Evolutionary conservation across 2,888 invertebrate species (phyloP), one percentile per base, ranked within the genome.

Genomic region (Mechanitis messenoides): DNA sequence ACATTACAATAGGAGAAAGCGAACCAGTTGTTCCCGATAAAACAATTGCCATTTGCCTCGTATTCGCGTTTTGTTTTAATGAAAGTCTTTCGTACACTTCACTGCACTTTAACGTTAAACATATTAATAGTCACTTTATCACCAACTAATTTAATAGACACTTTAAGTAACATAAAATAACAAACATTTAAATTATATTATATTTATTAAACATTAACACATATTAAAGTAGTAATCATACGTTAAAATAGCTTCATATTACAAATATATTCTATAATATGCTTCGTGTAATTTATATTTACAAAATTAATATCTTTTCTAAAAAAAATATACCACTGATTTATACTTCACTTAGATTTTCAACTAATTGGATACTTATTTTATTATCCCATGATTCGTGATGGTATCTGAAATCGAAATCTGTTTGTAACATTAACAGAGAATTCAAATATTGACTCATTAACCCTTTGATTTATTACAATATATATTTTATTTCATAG

Each of bases 401-500:
- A 47, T 47, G 5, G 9, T 31, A 50, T 50, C 50, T 50, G 4
- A 63, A 62, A 57, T 63, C 58, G n/a, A 58, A 56, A 58, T 59
- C 53, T 55, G 58, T 61, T 61, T 53, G 54, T 57, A 58, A 58
- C 28, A 61, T 58, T 72, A 74, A 75, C 72, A 69, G 72, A 75
- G 69, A 68, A 65, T 69, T 70, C 59, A 62, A 66, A 69, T 69
- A 76, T 75, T 72, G 68, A 74, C 72, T 76, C 76, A 78, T 79
- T 80, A 77, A 73, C 60, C n/a, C 55, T 42, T 68, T 77, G 78
- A 81, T 82, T 82, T 80, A 81, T 67, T 55, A 33, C 20, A 50
- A 31, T 31, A 7, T 50, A 31, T 50, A 20, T 20, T n/a, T 31
- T 31, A 50, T 50, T 50, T 31, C 9, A n/a, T 50, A 31, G 31